Percentiles rank a stretch among this genome's conserved stretches.
Evolutionary conservation across 2,888 invertebrate species (phyloP).

Genomic region (Dryocosmus kuriphilus): DNA sequence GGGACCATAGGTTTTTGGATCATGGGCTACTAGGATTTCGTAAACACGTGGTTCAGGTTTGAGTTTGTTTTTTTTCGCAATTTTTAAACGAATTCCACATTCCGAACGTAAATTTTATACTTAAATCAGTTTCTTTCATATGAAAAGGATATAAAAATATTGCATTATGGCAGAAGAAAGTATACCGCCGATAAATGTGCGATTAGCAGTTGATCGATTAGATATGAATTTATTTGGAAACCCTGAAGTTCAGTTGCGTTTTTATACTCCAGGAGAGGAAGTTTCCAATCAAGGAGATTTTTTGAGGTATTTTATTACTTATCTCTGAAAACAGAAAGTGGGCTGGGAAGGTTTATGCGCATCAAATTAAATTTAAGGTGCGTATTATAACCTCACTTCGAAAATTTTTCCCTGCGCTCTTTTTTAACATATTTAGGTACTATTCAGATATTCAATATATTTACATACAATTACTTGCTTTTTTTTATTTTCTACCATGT

Average conservation of each 20-base stretch:
- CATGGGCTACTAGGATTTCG: too few species aligned
- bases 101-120: neutral
- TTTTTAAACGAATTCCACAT: neutral
- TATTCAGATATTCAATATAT: too few species aligned
- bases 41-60: too few species aligned
- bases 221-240: conserved; percentile 74
- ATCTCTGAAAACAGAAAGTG: neutral
- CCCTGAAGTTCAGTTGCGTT: conserved; percentile 82
- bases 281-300: conserved; percentile 90
- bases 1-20: too few species aligned
- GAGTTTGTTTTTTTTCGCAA: too few species aligned
- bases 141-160: neutral
- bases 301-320: conserved; percentile 82
- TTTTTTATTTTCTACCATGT: too few species aligned
- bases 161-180: conserved; percentile 22
- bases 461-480: too few species aligned
- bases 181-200: conserved; percentile 63
- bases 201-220: conserved; percentile 68
- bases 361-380: neutral
- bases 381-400: neutral
- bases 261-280: conserved; percentile 93
- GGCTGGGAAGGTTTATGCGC: neutral
- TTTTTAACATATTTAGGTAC: too few species aligned
- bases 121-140: neutral
- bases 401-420: neutral